Base-by-base conservation (phyloP, 2,888 invertebrate genomes). In the Microlaimidae sp. region DNA sequence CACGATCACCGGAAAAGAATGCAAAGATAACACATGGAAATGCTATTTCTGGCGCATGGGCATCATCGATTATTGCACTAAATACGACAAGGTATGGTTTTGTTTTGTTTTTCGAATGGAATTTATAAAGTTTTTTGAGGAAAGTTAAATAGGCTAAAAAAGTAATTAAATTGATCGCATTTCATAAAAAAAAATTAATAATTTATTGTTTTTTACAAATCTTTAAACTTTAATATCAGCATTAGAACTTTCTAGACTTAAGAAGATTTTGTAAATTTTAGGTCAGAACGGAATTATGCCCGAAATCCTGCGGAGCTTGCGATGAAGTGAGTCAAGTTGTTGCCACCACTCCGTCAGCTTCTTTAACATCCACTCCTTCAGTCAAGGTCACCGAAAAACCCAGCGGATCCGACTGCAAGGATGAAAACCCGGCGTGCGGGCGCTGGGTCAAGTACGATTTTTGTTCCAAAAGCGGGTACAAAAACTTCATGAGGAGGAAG, bases 11-110 rank as follows among this genome's bases (percentile, higher is more conserved):
- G 17, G 3, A 4, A 25, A 27, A 17, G 59, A 54, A 2, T 66
- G 66, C 52, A 55, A 57, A 38, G 66, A 66, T 56, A 53, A 61
- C 13, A 66, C 65, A 28, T 66, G 66, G 66, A 50, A 66, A 28
- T 66, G 66, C 53, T 54, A 59, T 3, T 65, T 65, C 57, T 66
- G 63, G 66, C 57, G 59, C 13, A 53, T 63, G 42, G 51, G 56
- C 1, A 55, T 67, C 17, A 64, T 67, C 54, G 60, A 59, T 21
- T 63, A 66, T 55, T 60, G 61, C 26, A 57, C 58, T n/a, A 24
- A 23, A 4, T 3, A 21, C 5, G 25, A 46, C 10, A n/a, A n/a
- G n/a, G n/a, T n/a, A n/a, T n/a, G n/a, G n/a, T n/a, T n/a, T n/a
- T n/a, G n/a, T n/a, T 38, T 13, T 10, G 38, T 38, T 38, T 38